Percentiles rank a stretch among this genome's conserved stretches.
These are phyloP conservation scores for Condylura cristata DNA, from an alignment of 2,113 vertebrate species.

Conservation along the genomic window DNA sequence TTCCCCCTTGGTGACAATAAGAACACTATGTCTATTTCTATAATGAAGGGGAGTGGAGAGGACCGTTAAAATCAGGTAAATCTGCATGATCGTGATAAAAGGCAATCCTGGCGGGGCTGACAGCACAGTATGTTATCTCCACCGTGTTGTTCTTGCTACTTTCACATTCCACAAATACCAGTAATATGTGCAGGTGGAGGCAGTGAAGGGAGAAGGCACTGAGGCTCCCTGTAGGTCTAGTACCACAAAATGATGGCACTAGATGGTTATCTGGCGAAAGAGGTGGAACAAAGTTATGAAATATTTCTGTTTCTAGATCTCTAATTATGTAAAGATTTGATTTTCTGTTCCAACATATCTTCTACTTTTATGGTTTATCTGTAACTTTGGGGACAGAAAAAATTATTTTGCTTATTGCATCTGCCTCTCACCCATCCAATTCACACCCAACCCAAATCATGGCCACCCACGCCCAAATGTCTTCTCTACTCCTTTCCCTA, in stretches of 20 bases:
- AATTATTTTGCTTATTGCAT: neutral
- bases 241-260: neutral
- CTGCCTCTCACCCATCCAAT: neutral
- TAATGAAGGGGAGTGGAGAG: neutral
- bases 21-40: neutral
- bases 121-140: too few species aligned
- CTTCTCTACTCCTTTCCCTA: neutral
- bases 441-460: neutral
- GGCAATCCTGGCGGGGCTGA: neutral
- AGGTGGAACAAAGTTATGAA: neutral
- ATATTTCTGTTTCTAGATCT: constrained; percentile 14
- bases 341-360: neutral
- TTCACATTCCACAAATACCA: neutral
- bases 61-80: neutral
- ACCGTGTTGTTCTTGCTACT: neutral
- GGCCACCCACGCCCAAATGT: neutral
- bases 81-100: neutral
- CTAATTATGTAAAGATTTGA: constrained; percentile 28
- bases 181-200: neutral
- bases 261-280: neutral
- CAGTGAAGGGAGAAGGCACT: neutral
- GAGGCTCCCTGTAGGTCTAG: neutral
- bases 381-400: neutral
- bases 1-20: neutral
- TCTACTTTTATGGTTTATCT: neutral